Evolutionary conservation across 2,113 vertebrate species (phyloP).

Genomic region (Oostethus manadensis): DNA sequence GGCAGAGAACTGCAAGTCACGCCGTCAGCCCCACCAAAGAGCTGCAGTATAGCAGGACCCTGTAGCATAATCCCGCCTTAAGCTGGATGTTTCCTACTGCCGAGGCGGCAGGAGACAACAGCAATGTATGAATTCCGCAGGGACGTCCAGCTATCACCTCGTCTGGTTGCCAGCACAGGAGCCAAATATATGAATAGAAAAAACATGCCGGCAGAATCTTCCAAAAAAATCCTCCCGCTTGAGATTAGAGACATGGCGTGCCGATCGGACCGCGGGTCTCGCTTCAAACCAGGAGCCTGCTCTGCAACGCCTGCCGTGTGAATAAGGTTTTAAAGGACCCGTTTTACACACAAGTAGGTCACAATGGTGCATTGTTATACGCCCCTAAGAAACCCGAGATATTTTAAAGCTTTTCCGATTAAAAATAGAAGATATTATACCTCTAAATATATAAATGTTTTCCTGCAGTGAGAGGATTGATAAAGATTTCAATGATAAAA

Average conservation of each 20-base stretch:
- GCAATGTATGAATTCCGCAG: slow-evolving; percentile 9
- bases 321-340: slow-evolving; percentile 37
- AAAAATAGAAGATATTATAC: slow-evolving; percentile 70
- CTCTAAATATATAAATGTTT: slow-evolving; percentile 67
- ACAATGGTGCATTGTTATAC: slow-evolving; percentile 54
- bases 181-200: slow-evolving; percentile 2
- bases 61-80: too few relatives aligned
- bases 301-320: slow-evolving; percentile 23
- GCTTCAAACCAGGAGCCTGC: neutral
- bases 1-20: too few relatives aligned
- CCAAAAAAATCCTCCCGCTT: too few relatives aligned
- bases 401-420: slow-evolving; percentile 67
- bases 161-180: slow-evolving; percentile 4
- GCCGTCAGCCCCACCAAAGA: too few relatives aligned
- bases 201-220: too few relatives aligned
- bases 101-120: neutral
- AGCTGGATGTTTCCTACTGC: too few relatives aligned
- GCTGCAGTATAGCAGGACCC: too few relatives aligned
- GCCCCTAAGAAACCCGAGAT: slow-evolving; percentile 61
- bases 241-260: too few relatives aligned
- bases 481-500: slow-evolving; percentile 58
- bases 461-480: slow-evolving; percentile 54
- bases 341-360: slow-evolving; percentile 59
- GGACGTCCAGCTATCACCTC: neutral
- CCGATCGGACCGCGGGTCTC: neutral